Base-by-base conservation (phyloP, 92 coral and sea anemone species). In the Palythoa caribaeorum region DNA sequence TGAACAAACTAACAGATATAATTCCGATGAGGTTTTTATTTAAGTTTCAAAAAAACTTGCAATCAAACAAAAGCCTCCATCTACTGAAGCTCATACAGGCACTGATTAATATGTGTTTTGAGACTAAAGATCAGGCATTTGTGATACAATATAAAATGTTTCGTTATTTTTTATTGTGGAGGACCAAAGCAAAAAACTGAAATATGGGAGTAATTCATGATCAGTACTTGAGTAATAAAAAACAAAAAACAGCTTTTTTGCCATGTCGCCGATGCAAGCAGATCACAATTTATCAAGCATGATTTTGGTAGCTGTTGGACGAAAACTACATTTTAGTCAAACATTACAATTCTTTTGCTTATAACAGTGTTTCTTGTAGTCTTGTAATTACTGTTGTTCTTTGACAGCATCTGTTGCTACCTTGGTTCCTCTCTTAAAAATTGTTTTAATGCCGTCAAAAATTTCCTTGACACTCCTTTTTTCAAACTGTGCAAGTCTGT, bases 41-140 rank as follows among this genome's bases (percentile, higher is more conserved):
- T 70, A 19, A 70, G 28, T 70, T 70, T 70, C 74, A 69, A 70
- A 70, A 70, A 70, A 9, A 62, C 69, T 70, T 70, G 74, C 39
- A 71, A 71, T 71, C 10, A 71, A 71, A 71, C 76, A 71, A 71
- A 71, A 71, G 16, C 76, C 37, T 36, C 48, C 48, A 71, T 71
- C 35, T 71, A 36, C 76, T 71, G 48, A 71, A 71, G 76, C 51
- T 71, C 50, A 37, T 71, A 38, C 75, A 70, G 75, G 48, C 76
- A 71, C 76, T 71, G 76, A 71, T 71, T 71, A 38, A 71, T 71
- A 71, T 21, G 76, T 71, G 16, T 71, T 71, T 71, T 36, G 50
- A 70, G 74, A 70, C 9, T 53, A 44, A 44, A 65, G n/a, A 65
- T 65, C 71, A 65, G 38, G 9, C 71, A 65, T 10, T 65, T 65